Evolutionary conservation across 64 coral and sea anemone genomes (phyloP), one percentile per base, ranked within the genome.

Genomic region (Dendronephthya gigantea): DNA sequence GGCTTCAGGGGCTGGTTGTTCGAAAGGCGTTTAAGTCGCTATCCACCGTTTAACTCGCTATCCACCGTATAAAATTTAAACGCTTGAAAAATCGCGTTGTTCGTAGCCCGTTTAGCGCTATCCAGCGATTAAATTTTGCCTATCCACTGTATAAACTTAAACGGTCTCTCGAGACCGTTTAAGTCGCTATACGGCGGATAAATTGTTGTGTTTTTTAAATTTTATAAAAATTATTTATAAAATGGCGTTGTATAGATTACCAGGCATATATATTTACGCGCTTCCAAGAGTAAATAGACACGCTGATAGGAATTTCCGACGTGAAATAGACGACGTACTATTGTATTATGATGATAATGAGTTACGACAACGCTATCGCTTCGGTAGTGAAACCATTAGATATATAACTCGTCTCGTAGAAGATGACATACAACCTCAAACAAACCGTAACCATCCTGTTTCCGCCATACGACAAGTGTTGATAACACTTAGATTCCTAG

Each of bases 401-500:
- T 66, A 7, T 30, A 66, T 66, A 66, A 30, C 29, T 5, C 19
- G 29, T 66, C 58, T 66, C 6, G 3, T 85, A 25, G 19, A 85
- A 85, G 83, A 85, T 85, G 83, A 85, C 29, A 85, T 85, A 52
- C 29, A 14, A 34, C 41, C 41, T 6, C 4, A 4, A 11, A 45
- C 41, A 45, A 45, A 45, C 41, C 41, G 41, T 45, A 45, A 45
- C 11, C 41, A 45, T 45, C 4, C 41, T 45, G 41, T 45, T 45
- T 45, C 41, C 11, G 41, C 41, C 37, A 23, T 41, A 56, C 28
- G n/a, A 65, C 84, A 86, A 86, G 84, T 86, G 13, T 62, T 86
- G 35, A 62, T 86, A 62, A 86, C 84, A 38, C 65, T n/a, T 86
- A 31, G 84, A 68, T 86, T 86, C 66, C 35, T 86, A 39, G 84